phyloP scores from a whole-genome alignment of 2,113 vertebrate genomes.

The Pterophyllum scalare region DNA sequence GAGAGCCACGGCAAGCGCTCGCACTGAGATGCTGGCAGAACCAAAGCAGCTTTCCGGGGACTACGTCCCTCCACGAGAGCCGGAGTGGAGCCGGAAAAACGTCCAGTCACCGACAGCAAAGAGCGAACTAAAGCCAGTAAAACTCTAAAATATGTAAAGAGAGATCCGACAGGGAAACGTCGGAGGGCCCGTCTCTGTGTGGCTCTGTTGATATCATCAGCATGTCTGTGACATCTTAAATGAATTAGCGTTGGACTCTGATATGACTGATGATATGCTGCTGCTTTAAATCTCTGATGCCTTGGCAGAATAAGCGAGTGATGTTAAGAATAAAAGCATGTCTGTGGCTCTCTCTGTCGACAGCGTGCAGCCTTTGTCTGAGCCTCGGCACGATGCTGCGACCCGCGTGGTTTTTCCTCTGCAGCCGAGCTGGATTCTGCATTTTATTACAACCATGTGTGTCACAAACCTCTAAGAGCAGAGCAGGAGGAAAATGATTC shows the following conservation, averaged over 20 bases:
- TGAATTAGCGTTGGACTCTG: neutral
- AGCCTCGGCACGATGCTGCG: neutral
- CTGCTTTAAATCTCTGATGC: neutral
- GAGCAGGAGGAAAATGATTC: too few relatives aligned
- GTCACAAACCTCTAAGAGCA: neutral
- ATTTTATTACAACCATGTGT: slow-evolving; percentile 39
- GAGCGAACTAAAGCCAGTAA: neutral
- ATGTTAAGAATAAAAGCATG: slow-evolving; percentile 14
- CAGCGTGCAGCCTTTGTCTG: neutral
- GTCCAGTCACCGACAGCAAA: neutral
- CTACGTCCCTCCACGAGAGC: slow-evolving; percentile 60
- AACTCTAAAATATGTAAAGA: neutral
- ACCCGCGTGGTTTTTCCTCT: neutral
- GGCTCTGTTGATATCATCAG: neutral
- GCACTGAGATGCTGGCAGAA: slow-evolving; percentile 52
- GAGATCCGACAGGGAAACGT: neutral
- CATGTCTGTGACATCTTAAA: neutral
- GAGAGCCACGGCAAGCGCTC: slow-evolving; percentile 47
- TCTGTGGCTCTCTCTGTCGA: neutral
- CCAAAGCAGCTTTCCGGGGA: slow-evolving; percentile 62
- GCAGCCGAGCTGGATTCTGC: neutral
- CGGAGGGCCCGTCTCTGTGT: neutral
- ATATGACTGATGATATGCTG: neutral
- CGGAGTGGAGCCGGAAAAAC: slow-evolving; percentile 30
- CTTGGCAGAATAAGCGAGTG: neutral